Evolutionary conservation across 2,888 invertebrate genomes (phyloP).

Genomic region (Craniophora ligustri): DNA sequence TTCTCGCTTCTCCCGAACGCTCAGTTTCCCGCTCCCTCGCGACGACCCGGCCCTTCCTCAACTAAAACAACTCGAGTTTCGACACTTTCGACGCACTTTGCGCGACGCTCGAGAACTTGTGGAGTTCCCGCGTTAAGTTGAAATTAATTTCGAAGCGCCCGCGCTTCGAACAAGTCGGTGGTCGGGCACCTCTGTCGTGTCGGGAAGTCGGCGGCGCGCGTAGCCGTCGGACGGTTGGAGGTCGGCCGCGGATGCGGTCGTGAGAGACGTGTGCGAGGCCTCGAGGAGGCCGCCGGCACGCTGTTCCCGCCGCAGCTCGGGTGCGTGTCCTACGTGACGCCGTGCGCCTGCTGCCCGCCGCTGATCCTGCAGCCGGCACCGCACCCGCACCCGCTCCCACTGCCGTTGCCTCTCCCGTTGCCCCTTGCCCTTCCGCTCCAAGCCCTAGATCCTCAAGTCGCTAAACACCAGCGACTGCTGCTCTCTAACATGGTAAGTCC

Average conservation of each 20-base stretch:
- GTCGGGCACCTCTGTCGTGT: constrained; percentile 60
- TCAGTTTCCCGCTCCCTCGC: constrained; percentile 83
- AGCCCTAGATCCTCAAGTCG: constrained; percentile 84
- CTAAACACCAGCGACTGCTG: constrained; percentile 87
- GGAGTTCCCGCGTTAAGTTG: constrained; percentile 72
- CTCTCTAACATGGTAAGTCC: constrained; percentile 88
- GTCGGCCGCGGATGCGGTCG: constrained; percentile 87
- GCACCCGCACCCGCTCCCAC: constrained; percentile 80
- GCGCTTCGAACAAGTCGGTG: constrained; percentile 58
- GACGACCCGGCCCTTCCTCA: constrained; percentile 71
- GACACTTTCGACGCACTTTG: constrained; percentile 66
- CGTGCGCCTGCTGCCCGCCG: constrained; percentile 86
- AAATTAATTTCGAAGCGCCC: constrained; percentile 52
- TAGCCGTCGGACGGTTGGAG: constrained; percentile 79
- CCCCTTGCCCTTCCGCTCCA: constrained; percentile 84
- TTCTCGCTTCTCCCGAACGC: constrained; percentile 84
- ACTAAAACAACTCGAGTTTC: constrained; percentile 65
- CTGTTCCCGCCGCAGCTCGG: constrained; percentile 88
- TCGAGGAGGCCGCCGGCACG: constrained; percentile 88
- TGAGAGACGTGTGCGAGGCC: constrained; percentile 85
- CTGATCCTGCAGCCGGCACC: constrained; percentile 83
- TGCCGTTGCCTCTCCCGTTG: constrained; percentile 83
- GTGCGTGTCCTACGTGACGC: constrained; percentile 88
- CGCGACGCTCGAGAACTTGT: constrained; percentile 66
- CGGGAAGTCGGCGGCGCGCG: constrained; percentile 76